These are phyloP conservation scores for Neoascia interrupta DNA, from an alignment of 2,888 invertebrate genomes.

Conservation along the genomic window DNA sequence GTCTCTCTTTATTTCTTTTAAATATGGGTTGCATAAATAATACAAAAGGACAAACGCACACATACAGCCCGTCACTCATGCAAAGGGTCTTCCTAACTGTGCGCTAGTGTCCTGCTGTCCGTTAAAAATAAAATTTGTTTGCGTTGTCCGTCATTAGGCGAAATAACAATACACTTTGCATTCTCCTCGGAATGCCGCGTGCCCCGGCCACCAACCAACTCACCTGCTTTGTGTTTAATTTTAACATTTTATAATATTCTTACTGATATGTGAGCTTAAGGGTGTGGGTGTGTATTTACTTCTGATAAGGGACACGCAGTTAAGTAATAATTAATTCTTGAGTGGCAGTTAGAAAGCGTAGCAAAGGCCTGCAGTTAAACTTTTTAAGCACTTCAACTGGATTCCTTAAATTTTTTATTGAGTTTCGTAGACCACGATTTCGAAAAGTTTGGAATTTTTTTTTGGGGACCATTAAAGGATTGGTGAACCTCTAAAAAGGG, in stretches of 20 bases:
- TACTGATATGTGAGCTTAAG: background rate
- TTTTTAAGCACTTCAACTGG: no score
- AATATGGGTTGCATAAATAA: conserved; percentile 55
- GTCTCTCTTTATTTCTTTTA: conserved; percentile 5
- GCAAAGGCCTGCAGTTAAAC: no score
- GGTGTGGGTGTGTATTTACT: background rate
- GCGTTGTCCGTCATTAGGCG: conserved; percentile 54
- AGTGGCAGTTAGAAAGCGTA: conserved; percentile 13
- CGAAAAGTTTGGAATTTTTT: background rate
- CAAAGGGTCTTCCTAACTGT: conserved; percentile 5
- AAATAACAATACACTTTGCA: conserved; percentile 31
- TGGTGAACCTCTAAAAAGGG: no score
- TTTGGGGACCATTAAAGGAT: no score
- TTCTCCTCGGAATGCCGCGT: background rate
- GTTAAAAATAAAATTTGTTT: conserved; percentile 56
- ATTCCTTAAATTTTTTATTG: background rate
- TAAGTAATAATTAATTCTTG: conserved; percentile 36
- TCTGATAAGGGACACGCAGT: conserved; percentile 15
- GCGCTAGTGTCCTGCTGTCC: conserved; percentile 28
- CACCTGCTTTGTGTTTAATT: conserved; percentile 7
- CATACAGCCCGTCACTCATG: background rate
- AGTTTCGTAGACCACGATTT: background rate
- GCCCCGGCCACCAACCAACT: background rate
- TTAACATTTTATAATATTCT: conserved; percentile 28
- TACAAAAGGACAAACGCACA: conserved; percentile 13